Percentiles rank a stretch among this genome's conserved stretches.
Conservation (phyloP, 2,888 invertebrate genomes). For the Papilio protenor region DNA sequence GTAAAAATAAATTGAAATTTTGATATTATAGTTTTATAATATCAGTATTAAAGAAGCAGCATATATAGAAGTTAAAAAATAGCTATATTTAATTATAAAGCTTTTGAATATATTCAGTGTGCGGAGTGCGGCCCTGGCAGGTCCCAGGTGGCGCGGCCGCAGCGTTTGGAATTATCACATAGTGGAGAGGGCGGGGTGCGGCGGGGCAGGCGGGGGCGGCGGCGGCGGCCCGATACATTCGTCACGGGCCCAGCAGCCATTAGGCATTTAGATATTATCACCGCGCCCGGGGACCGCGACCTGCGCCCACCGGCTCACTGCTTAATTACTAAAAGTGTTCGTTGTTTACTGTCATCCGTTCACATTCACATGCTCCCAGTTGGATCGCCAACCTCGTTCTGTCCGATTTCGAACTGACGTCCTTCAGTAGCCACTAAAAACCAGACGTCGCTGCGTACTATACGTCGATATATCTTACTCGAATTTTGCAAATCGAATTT, state of each 20-base stretch:
- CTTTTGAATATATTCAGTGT: constrained; percentile 39
- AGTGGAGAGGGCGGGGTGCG: constrained; percentile 74
- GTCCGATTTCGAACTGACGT: constrained; percentile 12
- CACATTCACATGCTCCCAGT: constrained; percentile 25
- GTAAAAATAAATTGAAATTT: too few relatives aligned
- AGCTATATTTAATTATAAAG: neutral
- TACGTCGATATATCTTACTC: neutral
- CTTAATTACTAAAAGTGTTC: constrained; percentile 83
- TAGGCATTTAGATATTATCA: constrained; percentile 85
- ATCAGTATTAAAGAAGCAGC: too few relatives aligned
- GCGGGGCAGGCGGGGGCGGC: constrained; percentile 39
- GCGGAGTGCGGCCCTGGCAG: constrained; percentile 73
- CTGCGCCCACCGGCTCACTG: constrained; percentile 75
- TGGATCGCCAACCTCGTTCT: constrained; percentile 2
- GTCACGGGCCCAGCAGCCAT: constrained; percentile 85
- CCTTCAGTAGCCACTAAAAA: neutral
- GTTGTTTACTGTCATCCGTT: constrained; percentile 60
- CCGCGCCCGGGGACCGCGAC: constrained; percentile 79
- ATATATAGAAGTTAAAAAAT: neutral
- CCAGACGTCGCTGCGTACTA: neutral
- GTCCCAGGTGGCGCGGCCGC: constrained; percentile 85
- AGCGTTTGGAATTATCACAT: constrained; percentile 85
- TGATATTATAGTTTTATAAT: too few relatives aligned
- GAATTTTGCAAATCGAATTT: neutral
- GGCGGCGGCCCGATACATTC: constrained; percentile 77